Conservation (phyloP, 64 coral and sea anemone genomes). For the Porites lutea region DNA sequence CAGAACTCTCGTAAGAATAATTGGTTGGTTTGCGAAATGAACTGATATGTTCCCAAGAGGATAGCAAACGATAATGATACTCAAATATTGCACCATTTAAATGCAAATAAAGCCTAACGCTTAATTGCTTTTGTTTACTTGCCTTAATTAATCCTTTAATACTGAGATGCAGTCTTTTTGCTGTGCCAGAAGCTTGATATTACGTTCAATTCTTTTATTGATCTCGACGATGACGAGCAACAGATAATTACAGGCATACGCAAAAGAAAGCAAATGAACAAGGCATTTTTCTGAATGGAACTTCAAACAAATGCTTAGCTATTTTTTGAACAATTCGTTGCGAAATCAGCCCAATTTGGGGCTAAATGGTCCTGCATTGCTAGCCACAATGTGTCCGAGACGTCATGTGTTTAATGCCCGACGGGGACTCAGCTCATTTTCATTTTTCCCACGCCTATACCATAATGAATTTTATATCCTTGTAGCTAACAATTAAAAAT, state of each 20-base stretch:
- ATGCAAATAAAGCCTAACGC: conserved; percentile 3
- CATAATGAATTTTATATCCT: no score
- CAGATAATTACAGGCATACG: not conserved
- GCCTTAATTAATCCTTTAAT: not conserved
- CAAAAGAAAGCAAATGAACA: no score
- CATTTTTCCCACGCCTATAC: no score
- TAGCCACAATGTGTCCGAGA: no score
- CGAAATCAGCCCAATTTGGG: no score
- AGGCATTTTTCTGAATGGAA: no score
- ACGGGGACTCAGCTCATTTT: no score
- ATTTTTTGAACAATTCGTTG: no score
- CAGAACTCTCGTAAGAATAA: not conserved
- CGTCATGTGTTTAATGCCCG: no score
- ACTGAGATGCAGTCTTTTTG: not conserved
- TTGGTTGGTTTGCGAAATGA: not conserved
- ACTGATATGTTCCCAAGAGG: not conserved
- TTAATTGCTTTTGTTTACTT: not conserved
- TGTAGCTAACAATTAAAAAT: no score
- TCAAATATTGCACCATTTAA: conserved; percentile 14
- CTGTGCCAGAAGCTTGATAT: not conserved
- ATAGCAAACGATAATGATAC: not conserved
- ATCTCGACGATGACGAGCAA: not conserved
- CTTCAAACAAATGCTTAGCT: no score
- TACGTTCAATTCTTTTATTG: not conserved
- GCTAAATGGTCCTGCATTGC: no score